phyloP scores from a whole-genome alignment of 2,888 invertebrate species.

The Prionchulus punctatus region DNA sequence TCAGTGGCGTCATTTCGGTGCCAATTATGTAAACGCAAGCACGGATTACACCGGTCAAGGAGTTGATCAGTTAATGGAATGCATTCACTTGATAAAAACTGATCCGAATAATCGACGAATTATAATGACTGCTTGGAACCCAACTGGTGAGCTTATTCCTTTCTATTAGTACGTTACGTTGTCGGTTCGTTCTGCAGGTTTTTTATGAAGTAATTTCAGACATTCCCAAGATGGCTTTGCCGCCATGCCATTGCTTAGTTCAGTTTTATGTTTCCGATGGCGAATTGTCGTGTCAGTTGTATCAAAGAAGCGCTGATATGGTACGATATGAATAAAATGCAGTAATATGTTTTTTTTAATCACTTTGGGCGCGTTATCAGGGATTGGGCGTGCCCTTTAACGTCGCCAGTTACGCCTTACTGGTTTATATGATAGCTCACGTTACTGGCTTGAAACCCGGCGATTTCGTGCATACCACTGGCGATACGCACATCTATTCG shows the following conservation, averaged over 20 bases:
- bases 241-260: constrained; percentile 83
- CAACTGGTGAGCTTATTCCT: constrained; percentile 38
- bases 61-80: constrained; percentile 63
- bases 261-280: constrained; percentile 74
- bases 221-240: constrained; percentile 74
- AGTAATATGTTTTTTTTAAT: neutral
- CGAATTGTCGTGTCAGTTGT: constrained; percentile 73
- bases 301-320: constrained; percentile 93
- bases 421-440: constrained; percentile 89
- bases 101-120: constrained; percentile 74
- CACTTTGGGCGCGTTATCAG: constrained; percentile 20
- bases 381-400: constrained; percentile 90
- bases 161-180: constrained; percentile 7
- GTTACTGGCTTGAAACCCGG: constrained; percentile 76
- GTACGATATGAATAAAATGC: constrained; percentile 39
- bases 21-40: constrained; percentile 62
- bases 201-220: constrained; percentile 38
- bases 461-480: constrained; percentile 81
- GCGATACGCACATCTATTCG: constrained; percentile 82
- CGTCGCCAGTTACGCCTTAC: constrained; percentile 82
- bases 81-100: constrained; percentile 58
- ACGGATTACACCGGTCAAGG: constrained; percentile 66
- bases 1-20: constrained; percentile 95
- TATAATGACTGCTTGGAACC: constrained; percentile 89
- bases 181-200: constrained; percentile 2